Evolutionary conservation across 2,113 vertebrate species (phyloP).

Genomic region (Lepisosteus osseus): DNA sequence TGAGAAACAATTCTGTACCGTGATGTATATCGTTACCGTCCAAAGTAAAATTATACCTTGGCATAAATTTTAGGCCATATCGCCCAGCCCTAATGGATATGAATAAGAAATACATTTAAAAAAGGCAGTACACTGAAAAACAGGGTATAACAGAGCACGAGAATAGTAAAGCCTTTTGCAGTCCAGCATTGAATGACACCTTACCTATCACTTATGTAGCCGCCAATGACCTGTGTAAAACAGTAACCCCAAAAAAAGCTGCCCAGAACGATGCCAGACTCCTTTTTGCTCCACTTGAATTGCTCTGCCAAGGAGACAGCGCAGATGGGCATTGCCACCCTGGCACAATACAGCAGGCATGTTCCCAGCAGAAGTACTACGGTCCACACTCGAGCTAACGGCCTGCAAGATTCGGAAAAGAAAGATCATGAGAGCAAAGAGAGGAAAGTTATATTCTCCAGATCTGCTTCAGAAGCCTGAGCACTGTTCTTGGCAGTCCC

Average conservation of each 20-base stretch:
- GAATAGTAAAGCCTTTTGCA: background rate
- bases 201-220: conserved; percentile 86
- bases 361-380: conserved; percentile 84
- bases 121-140: no score
- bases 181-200: background rate
- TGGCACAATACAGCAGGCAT: conserved; percentile 87
- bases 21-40: no score
- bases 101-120: no score
- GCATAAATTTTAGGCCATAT: no score
- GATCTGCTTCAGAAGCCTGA: no score
- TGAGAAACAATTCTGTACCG: no score
- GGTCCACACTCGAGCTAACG: conserved; percentile 77
- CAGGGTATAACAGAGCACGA: no score
- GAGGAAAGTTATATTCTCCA: no score
- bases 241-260: conserved; percentile 99
- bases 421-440: background rate
- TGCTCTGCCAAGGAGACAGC: conserved; percentile 75
- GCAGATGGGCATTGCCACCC: conserved; percentile 86
- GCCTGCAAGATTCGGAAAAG: conserved; percentile 53
- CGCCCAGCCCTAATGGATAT: no score
- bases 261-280: conserved; percentile 84
- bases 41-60: no score
- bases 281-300: conserved; percentile 89
- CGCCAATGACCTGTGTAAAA: conserved; percentile 87
- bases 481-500: no score